A percentile compares a stretch with the other conserved stretches of the same genome.
These are phyloP conservation scores for Dermolepida albohirtum DNA, from an alignment of 2,888 invertebrate species.

Conservation along the genomic window DNA sequence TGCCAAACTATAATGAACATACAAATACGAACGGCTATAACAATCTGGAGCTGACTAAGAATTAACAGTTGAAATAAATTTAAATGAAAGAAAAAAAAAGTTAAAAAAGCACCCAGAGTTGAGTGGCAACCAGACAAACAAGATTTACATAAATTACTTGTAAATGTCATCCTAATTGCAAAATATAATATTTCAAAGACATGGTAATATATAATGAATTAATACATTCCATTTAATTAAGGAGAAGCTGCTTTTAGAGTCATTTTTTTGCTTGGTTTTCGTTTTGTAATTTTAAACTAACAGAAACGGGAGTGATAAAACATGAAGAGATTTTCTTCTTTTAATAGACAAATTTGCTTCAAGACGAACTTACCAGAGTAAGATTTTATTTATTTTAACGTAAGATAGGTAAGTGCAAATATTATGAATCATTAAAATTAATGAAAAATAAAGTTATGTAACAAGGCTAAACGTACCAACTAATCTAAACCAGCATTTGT, in stretches of 20 bases:
- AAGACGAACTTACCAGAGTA: neutral
- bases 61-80: neutral
- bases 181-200: neutral
- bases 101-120: neutral
- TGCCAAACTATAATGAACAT: no score
- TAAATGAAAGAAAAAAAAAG: conserved; percentile 6
- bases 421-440: no score
- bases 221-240: neutral
- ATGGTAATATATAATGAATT: neutral
- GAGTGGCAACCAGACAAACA: conserved; percentile 10
- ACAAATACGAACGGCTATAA: no score
- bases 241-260: neutral
- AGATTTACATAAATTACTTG: conserved; percentile 25
- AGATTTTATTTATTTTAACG: neutral
- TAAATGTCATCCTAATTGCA: conserved; percentile 21
- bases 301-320: neutral
- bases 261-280: neutral
- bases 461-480: no score
- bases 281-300: conserved; percentile 1
- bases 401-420: no score
- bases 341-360: conserved; percentile 17
- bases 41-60: neutral
- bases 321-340: neutral
- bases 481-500: no score
- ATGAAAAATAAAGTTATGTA: no score